Evolutionary conservation across 2,113 vertebrate species (phyloP).

Genomic region (Caretta caretta): DNA sequence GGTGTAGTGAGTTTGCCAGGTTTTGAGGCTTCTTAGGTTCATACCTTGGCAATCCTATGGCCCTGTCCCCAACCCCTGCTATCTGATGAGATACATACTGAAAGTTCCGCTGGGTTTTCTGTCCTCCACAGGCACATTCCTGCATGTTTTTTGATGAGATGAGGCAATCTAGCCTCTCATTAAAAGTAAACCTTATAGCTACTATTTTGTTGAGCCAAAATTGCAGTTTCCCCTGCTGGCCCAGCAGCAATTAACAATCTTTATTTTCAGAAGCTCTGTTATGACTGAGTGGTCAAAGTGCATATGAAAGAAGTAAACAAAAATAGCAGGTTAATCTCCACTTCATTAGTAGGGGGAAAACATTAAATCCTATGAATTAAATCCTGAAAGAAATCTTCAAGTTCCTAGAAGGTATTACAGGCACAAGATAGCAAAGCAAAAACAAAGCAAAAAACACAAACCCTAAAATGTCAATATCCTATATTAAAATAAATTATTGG

Average conservation of each 20-base stretch:
- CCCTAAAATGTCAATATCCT: background rate
- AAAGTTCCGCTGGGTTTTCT: background rate
- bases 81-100: background rate
- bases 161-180: background rate
- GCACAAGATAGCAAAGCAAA: background rate
- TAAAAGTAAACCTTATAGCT: background rate
- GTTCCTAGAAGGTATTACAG: background rate
- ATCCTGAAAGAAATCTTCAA: background rate
- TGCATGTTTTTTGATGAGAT: background rate
- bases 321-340: background rate
- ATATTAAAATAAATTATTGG: background rate
- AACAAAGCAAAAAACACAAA: background rate
- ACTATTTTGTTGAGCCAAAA: background rate
- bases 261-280: background rate
- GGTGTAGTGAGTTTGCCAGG: background rate
- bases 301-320: background rate
- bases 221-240: background rate
- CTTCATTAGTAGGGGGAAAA: background rate
- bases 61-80: background rate
- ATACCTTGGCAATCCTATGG: background rate
- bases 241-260: background rate
- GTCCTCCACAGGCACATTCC: background rate
- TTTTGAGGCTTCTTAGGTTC: background rate
- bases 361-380: background rate
- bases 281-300: background rate